Conservation (phyloP, 2,797 vertebrate genomes). For the Emydoidea blandingii region DNA sequence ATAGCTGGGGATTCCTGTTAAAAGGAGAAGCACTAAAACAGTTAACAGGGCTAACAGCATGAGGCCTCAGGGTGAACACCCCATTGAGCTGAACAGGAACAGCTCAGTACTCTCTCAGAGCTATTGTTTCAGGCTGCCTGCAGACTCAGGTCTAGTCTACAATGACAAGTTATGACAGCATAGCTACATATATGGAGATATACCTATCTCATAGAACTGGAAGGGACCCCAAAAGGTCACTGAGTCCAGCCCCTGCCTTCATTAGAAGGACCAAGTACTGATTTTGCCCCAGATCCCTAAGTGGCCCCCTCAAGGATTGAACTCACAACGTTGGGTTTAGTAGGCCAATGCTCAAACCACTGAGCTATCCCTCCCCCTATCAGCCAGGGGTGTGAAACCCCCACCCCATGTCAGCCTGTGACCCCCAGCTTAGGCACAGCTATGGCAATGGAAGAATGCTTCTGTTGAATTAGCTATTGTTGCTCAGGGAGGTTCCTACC, state of each 20-base stretch:
- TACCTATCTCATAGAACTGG: no score
- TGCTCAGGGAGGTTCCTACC: not conserved
- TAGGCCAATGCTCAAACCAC: no score
- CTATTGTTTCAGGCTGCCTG: not conserved
- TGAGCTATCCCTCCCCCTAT: no score
- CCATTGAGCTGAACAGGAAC: fast-evolving
- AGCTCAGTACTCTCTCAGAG: not conserved
- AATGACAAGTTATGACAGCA: not conserved
- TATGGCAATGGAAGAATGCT: not conserved
- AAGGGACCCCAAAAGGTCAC: no score
- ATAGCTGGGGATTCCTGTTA: not conserved
- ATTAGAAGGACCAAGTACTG: no score
- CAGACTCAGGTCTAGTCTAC: not conserved
- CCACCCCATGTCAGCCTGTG: not conserved
- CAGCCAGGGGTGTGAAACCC: not conserved
- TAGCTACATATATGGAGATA: no score
- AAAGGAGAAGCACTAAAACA: not conserved
- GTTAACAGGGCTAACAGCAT: fast-evolving
- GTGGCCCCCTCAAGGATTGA: no score
- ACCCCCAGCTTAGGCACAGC: not conserved
- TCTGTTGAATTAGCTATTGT: not conserved
- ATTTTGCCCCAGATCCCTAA: no score
- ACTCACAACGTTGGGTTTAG: no score
- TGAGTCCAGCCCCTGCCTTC: no score
- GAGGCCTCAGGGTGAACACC: not conserved